These are phyloP conservation scores for Lasioglossum villosulum DNA, from an alignment of 2,888 invertebrate genomes.

Conservation along the genomic window DNA sequence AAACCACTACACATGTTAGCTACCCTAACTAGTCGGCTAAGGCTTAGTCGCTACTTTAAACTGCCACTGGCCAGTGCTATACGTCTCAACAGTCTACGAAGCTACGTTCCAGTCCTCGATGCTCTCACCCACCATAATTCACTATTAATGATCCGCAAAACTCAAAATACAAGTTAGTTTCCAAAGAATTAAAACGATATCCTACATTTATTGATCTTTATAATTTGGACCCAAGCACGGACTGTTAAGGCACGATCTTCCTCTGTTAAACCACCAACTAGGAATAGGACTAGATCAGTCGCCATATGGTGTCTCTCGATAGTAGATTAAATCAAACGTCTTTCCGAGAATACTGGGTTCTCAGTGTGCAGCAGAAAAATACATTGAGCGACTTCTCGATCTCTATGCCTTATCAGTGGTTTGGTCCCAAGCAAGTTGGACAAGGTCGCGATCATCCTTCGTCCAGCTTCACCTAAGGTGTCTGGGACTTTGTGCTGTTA, in stretches of 20 bases:
- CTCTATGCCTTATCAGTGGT: neutral
- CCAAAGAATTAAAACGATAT: neutral
- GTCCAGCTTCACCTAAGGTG: neutral
- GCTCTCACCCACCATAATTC: neutral
- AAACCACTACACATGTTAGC: conserved; percentile 85
- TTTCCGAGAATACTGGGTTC: too few species aligned
- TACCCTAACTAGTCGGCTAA: conserved; percentile 82
- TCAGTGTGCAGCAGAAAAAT: neutral
- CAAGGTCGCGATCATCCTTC: neutral
- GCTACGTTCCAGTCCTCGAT: conserved; percentile 56
- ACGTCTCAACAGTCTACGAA: conserved; percentile 45
- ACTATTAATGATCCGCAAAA: neutral
- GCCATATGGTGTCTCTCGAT: neutral
- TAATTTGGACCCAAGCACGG: neutral
- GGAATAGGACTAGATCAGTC: neutral
- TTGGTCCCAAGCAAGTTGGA: neutral
- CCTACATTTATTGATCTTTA: neutral
- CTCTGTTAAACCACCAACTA: neutral
- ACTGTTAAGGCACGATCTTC: neutral
- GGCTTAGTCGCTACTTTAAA: conserved; percentile 73
- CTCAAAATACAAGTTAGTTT: neutral
- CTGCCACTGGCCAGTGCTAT: conserved; percentile 60
- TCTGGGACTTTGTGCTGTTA: neutral
- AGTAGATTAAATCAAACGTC: neutral
- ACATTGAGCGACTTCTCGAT: neutral